Evolutionary conservation across 2,888 invertebrate species (phyloP), one percentile per base, ranked within the genome.

Genomic region (Ceraclea dissimilis): DNA sequence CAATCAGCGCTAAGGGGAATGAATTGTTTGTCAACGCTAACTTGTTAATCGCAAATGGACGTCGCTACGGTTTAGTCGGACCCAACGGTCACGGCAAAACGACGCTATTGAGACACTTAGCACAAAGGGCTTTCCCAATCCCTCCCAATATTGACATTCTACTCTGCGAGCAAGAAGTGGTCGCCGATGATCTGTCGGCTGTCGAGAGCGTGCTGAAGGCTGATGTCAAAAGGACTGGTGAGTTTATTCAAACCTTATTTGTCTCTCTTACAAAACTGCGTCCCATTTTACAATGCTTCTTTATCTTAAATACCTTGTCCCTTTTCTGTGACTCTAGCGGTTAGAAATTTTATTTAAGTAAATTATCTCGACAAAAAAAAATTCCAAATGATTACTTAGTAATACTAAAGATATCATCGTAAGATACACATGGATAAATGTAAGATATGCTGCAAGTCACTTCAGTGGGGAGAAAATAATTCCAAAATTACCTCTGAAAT

Each of bases 81-180:
- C 99, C 99, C 1, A 99, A 99, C 71, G 99, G 93, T 0, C 96
- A 99, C 76, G 99, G 99, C 13, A 99, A 99, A 78, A 99, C 99
- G 0, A 99, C 99, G 0, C 72, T 99, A 21, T 74, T 99, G 54
- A 83, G 95, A 57, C 99, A 99, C 69, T 85, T 99, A 63, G 91
- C 93, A 0, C 86, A 88, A 54, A 80, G 93, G 63, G 91, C 90
- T 6, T 90, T 99, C 67, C 88, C 89, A 51, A 93, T 99, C 66
- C 99, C 99, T 1, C 90, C 94, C 0, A 93, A 90, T 66, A 99
- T 99, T 64, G 99, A 83, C 65, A 92, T 98, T 57, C 76, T 99
- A 57, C 86, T 96, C 66, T 99, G 99, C 70, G 99, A 99, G 75
- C 99, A 92, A 81, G 98, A 98, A 79, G 97, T 99, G 21, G 86